Conservation (phyloP, 2,113 vertebrate genomes). For the Scomber japonicus region DNA sequence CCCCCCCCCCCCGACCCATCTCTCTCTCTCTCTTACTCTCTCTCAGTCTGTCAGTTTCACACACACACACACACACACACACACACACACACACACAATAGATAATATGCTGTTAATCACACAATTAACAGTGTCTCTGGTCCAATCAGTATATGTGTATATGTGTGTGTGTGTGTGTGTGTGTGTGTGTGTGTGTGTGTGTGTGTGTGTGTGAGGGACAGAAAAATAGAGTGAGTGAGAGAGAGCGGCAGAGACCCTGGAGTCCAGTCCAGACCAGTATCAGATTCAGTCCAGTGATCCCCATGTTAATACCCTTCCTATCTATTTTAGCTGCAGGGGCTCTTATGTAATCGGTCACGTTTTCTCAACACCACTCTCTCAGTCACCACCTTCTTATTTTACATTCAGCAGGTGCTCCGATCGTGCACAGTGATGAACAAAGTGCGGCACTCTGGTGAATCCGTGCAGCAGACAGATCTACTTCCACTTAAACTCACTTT, state of each 20-base stretch:
- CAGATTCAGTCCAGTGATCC: slow-evolving; percentile 71
- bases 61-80: background rate
- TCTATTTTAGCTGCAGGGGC: slow-evolving; percentile 69
- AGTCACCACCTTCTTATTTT: slow-evolving; percentile 49
- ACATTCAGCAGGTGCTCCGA: slow-evolving; percentile 56
- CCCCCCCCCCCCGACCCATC: background rate
- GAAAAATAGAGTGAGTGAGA: background rate
- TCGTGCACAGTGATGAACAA: slow-evolving; percentile 13
- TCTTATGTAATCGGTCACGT: slow-evolving; percentile 69
- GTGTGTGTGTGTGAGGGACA: slow-evolving; percentile 7
- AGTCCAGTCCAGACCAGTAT: slow-evolving; percentile 55
- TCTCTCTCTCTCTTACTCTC: background rate
- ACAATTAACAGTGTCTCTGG: slow-evolving; percentile 14
- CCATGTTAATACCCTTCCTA: slow-evolving; percentile 60
- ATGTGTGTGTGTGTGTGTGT: background rate
- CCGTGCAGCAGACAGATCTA: background rate
- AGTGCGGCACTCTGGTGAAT: slow-evolving; percentile 9
- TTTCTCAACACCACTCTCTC: slow-evolving; percentile 55
- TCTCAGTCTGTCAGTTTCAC: too few species aligned
- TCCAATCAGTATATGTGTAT: slow-evolving; percentile 23
- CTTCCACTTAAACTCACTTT: slow-evolving; percentile 13
- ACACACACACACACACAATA: background rate
- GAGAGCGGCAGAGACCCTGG: slow-evolving; percentile 2
- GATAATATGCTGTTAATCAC: background rate
- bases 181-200: slow-evolving; percentile 4